Base-by-base conservation (phyloP, 2,888 invertebrate species). In the Calameuta pallipes region DNA sequence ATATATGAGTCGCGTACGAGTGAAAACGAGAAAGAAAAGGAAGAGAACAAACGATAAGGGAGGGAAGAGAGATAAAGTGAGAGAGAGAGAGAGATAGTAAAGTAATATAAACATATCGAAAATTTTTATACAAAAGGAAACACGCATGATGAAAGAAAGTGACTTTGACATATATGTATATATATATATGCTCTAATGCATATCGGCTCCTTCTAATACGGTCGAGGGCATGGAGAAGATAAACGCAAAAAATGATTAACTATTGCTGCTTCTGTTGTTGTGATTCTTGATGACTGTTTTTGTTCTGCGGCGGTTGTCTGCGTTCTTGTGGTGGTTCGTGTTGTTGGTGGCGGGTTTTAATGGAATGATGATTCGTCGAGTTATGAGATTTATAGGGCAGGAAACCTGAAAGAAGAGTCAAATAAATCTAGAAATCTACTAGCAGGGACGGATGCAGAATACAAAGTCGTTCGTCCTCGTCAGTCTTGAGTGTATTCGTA, bases 321-420 rank as follows among this genome's bases (percentile, higher is more conserved):
- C 88, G 88, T 86, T 88, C 88, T 86, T 86, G 88, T 87, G 85
- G 87, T 84, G 83, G 78, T 78, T 85, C 85, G 84, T 84, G 87
- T 82, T 85, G 88, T 87, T 83, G 83, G 85, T 87, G 85, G 83
- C 87, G 89, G 82, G 87, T 82, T 86, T 88, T 90, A 86, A 88
- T 91, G 91, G 91, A 91, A 91, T 91, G 91, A 90, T 90, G 89
- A 91, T 89, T 89, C 85, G 88, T 89, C 87, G 89, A 88, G 86
- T 90, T 89, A 88, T 89, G 89, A 88, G 85, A 86, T 86, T 88
- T 87, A 85, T 87, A 82, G 86, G 88, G 85, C 87, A 85, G 87
- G 86, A 88, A 85, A 90, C 90, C 91, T 91, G 87, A 75, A 90
- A 90, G 84, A 75, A 69, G 31, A 15, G 1, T 30, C 15, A 71